Base-by-base conservation (phyloP, 64 coral and sea anemone genomes). In the Platygyra sinensis region DNA sequence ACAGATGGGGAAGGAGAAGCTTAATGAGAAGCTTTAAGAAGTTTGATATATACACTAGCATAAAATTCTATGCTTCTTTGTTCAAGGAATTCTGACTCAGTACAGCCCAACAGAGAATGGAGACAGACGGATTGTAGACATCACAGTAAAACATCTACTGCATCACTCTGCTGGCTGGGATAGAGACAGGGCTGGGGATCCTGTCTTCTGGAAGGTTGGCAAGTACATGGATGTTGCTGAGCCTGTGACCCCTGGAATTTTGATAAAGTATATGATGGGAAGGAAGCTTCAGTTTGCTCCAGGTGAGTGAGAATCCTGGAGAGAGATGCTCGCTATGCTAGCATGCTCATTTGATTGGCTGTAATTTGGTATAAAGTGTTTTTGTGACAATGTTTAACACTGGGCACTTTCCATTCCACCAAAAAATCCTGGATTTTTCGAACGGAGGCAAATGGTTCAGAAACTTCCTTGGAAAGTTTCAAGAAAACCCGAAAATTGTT, bases 161-260 rank as follows among this genome's bases (percentile, higher is more conserved):
- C 81, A 85, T 51, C 81, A 85, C 63, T 85, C 81, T 49, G 42
- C 81, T 84, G 81, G 81, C 20, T 84, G 81, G 81, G 81, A 84
- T 36, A 46, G 81, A 84, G 81, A 84, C 63, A 84, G 62, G 62
- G 81, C 81, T 51, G 81, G 81, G 62, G 81, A 84, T 17, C 81
- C 81, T 84, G 81, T 84, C 62, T 84, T 84, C 22, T 84, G 81
- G 81, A 84, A 84, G 22, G 81, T 84, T 50, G 62, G 81, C 62
- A 84, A 84, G 38, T 62, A 71, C 20, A 84, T 84, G 81, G 69
- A 84, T 84, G 81, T 84, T 71, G 62, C 39, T 8, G 81, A 84
- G 50, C 81, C 81, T 50, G 81, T 36, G 81, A 14, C 63, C 4
- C 62, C 81, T 71, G 27, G 67, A 28, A n/a, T 85, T 28, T 63